These are phyloP conservation scores for Megastigmus dorsalis DNA, from an alignment of 2,888 invertebrate genomes.

Conservation along the genomic window DNA sequence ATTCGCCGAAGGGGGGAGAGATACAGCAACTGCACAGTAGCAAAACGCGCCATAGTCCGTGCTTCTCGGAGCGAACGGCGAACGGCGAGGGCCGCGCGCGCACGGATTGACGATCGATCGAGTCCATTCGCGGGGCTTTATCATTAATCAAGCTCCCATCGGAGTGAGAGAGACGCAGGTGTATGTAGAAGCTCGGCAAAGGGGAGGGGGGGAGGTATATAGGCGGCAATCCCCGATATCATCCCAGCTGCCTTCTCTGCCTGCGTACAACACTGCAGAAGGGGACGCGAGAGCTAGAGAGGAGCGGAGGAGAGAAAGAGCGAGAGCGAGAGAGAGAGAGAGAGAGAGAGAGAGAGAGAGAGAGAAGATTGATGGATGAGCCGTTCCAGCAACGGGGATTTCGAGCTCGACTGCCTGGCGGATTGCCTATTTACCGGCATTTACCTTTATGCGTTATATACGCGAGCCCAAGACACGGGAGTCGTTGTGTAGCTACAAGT, in stretches of 20 bases:
- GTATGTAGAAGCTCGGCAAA: conserved; percentile 49
- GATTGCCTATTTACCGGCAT: conserved; percentile 53
- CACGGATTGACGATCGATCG: conserved; percentile 62
- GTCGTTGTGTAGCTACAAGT: too few relatives aligned
- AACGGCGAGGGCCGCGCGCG: too few relatives aligned
- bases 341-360: conserved; percentile 19
- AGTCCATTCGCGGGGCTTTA: conserved; percentile 62
- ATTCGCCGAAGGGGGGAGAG: too few relatives aligned
- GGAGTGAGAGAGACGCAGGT: conserved; percentile 63
- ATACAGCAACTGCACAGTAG: too few relatives aligned
- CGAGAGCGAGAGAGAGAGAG: background rate
- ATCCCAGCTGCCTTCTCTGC: background rate
- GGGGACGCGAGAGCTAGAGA: background rate
- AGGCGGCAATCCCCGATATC: conserved; percentile 28
- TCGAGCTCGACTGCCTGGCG: conserved; percentile 46
- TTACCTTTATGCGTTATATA: conserved; percentile 43
- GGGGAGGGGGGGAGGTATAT: conserved; percentile 2
- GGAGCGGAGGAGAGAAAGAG: background rate
- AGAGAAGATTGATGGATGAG: conserved; percentile 66
- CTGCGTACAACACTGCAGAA: background rate
- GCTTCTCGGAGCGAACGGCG: conserved; percentile 13
- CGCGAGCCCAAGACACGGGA: too few relatives aligned
- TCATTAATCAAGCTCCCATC: conserved; percentile 68
- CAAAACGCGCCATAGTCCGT: background rate
- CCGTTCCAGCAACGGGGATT: conserved; percentile 49